Conservation (phyloP, 1,140 invertebrate species). For the Drosophila nannoptera region DNA sequence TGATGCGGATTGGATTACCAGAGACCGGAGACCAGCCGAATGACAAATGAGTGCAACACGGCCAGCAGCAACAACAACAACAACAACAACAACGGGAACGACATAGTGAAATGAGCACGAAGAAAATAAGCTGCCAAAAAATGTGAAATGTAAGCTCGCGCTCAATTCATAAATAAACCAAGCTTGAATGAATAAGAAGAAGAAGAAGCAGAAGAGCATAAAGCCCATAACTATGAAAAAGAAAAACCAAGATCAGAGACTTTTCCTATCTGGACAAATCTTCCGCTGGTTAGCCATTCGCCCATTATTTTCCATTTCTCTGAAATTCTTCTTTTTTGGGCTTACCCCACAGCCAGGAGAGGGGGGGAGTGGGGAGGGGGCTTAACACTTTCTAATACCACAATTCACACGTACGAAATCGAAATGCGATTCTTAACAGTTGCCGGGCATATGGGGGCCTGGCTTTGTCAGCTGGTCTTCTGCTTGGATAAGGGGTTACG, state of each 20-base stretch:
- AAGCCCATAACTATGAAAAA: no score
- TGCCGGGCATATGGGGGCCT: background rate
- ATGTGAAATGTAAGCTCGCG: constrained; percentile 35
- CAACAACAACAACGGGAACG: constrained; percentile 25
- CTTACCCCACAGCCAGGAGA: background rate
- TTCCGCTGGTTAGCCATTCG: no score
- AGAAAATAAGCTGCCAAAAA: constrained; percentile 43
- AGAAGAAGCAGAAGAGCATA: no score
- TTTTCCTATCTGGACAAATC: no score
- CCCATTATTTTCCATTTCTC: background rate
- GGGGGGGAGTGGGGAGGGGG: constrained; percentile 1
- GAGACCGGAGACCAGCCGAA: constrained; percentile 43
- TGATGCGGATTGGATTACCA: constrained; percentile 41
- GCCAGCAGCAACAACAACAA: constrained; percentile 25
- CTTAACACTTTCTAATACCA: constrained; percentile 33
- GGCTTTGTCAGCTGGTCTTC: constrained; percentile 4
- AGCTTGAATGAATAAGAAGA: no score
- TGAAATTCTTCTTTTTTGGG: background rate
- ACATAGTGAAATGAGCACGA: constrained; percentile 34
- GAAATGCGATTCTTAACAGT: constrained; percentile 13
- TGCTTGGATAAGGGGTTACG: constrained; percentile 2
- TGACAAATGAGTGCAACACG: constrained; percentile 68
- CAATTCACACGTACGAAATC: constrained; percentile 17
- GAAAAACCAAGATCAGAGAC: no score
- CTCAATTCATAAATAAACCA: no score